Conservation (phyloP, 2,888 invertebrate species). For the Drosophila mettleri region DNA sequence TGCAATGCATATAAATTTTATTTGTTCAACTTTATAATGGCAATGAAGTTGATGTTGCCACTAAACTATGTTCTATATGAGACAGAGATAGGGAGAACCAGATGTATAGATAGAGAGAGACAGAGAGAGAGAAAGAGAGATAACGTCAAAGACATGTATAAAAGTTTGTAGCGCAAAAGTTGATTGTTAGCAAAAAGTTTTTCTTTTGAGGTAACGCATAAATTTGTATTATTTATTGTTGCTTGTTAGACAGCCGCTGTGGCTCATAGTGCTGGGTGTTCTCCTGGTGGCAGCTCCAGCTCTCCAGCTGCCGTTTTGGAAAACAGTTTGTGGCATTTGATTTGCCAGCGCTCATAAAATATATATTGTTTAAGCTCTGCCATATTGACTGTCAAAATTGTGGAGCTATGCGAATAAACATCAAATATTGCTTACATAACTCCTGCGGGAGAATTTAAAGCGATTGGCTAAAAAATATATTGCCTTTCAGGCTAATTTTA, state of each 20-base stretch:
- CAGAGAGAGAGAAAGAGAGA: conserved; percentile 15
- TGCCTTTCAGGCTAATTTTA: background rate
- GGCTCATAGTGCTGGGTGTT: background rate
- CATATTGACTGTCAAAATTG: conserved; percentile 3
- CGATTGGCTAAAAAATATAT: background rate
- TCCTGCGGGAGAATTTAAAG: no score
- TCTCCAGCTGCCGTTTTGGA: conserved; percentile 20
- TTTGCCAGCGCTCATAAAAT: conserved; percentile 12
- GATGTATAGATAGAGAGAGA: background rate
- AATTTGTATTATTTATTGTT: conserved; percentile 73
- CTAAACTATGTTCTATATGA: conserved; percentile 26
- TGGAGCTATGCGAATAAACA: background rate
- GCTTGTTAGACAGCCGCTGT: conserved; percentile 34
- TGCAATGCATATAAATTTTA: conserved; percentile 73
- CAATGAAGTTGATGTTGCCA: conserved; percentile 72
- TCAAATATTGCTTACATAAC: background rate
- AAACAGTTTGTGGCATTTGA: conserved; percentile 42
- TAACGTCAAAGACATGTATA: conserved; percentile 26
- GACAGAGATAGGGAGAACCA: conserved; percentile 1
- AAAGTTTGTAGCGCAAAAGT: conserved; percentile 59
- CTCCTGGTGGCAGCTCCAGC: conserved; percentile 6
- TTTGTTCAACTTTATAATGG: conserved; percentile 77
- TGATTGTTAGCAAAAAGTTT: conserved; percentile 58
- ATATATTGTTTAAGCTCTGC: conserved; percentile 4
- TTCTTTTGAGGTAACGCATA: conserved; percentile 63